Base-by-base conservation (phyloP, 2,888 invertebrate species). In the Drosophila aldrichi region DNA sequence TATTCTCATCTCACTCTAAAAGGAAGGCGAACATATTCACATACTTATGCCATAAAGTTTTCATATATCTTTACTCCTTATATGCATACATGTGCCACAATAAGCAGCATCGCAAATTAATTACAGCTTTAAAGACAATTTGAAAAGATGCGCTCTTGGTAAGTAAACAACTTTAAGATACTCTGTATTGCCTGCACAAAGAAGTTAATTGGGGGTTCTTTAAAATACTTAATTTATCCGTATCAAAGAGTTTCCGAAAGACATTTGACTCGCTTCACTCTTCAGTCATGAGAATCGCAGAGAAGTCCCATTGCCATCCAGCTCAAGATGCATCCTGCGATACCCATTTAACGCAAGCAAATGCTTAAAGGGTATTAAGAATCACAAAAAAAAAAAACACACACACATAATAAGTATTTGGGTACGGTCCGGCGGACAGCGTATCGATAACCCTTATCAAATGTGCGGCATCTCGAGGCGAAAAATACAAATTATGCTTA, bases 361-460 rank as follows among this genome's bases (percentile, higher is more conserved):
- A 9, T 18, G n/a, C 8, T 25, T 25, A 46, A 14, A 16, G 38
- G 57, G 57, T 58, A 58, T 58, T 9, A 14, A 41, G 22, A 25
- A 25, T n/a, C n/a, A 34, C 20, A 51, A 43, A 52, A 62, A 49
- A 46, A 44, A 56, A 2, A 49, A 56, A 62, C 40, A 2, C 38
- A 36, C 1, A 29, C 29, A 29, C 36, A 69, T 84, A 82, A 82
- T 84, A 77, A 82, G 77, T 67, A 68, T 65, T 62, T 77, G 74
- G 43, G 66, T 8, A 44, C n/a, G 74, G 58, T 63, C 41, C 59
- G 49, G 51, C 44, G 54, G 44, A 51, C 64, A 48, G 55, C 54
- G 75, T 71, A 82, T 76, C 82, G 84, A 86, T 83, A 87, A 70
- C 84, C 79, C 82, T 87, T 83, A 83, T 83, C 83, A 86, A 80